Evolutionary conservation across 2,888 invertebrate genomes (phyloP).

Genomic region (Drosophila pullipes): DNA sequence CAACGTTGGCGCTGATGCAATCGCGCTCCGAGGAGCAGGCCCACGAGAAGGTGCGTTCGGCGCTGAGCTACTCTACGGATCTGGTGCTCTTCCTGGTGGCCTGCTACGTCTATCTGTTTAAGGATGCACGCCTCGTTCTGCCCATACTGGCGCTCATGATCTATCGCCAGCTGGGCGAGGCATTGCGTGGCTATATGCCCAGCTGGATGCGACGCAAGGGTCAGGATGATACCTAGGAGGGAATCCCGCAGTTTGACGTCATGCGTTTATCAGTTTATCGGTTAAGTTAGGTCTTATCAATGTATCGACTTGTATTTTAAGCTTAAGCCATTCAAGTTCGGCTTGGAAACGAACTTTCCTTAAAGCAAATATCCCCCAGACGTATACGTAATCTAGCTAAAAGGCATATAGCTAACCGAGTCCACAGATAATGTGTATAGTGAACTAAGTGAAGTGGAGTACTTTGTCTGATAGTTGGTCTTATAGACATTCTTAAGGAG

Average conservation of each 20-base stretch:
- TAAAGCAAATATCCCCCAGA: slow-evolving; percentile 33
- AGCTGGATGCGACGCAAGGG: slow-evolving; percentile 86
- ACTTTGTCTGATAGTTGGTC: slow-evolving; percentile 9
- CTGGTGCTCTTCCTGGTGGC: slow-evolving; percentile 91
- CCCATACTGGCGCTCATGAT: slow-evolving; percentile 91
- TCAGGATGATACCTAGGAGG: slow-evolving; percentile 55
- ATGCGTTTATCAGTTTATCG: slow-evolving; percentile 77
- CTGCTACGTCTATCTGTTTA: slow-evolving; percentile 93
- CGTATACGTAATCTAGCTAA: slow-evolving; percentile 28
- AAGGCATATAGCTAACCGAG: slow-evolving; percentile 37
- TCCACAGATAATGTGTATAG: neutral
- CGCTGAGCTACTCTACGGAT: slow-evolving; percentile 91
- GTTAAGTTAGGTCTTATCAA: slow-evolving; percentile 73
- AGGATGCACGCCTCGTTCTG: slow-evolving; percentile 92
- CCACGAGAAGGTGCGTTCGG: slow-evolving; percentile 89
- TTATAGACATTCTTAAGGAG: neutral
- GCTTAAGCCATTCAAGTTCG: slow-evolving; percentile 52
- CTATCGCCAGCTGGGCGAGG: slow-evolving; percentile 91
- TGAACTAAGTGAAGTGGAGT: neutral
- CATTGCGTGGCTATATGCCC: slow-evolving; percentile 87
- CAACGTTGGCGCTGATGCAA: slow-evolving; percentile 83
- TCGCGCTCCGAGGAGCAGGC: slow-evolving; percentile 86
- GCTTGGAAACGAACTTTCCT: slow-evolving; percentile 39
- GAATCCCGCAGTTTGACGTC: slow-evolving; percentile 11
- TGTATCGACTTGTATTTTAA: slow-evolving; percentile 66